Evolutionary conservation across 2,888 invertebrate genomes (phyloP), one percentile per base, ranked within the genome.

Genomic region (Drosophila mercatorum): DNA sequence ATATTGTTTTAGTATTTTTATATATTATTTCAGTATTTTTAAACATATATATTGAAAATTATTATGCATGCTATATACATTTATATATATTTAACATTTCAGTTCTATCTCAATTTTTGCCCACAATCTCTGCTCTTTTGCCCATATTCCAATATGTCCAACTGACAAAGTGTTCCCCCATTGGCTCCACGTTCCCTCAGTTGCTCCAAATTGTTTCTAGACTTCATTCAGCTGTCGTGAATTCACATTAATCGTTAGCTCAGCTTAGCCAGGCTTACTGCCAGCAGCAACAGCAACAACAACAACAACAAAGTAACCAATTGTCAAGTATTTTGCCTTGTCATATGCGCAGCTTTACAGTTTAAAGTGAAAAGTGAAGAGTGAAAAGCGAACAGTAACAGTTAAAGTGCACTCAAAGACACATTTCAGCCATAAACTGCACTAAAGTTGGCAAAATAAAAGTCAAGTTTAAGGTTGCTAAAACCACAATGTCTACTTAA

Each of bases 221-320:
- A 38, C 58, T 40, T 49, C 57, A 44, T 38, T 38, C 51, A 51
- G 52, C 26, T 53, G 34, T 52, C 63, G 46, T 11, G 36, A 14
- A 22, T 14, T n/a, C 41, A n/a, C 65, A 44, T 72, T 51, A 72
- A 53, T 43, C 51, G 34, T 51, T 51, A 22, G 36, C 36, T 34
- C 5, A 36, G 51, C 51, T 51, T 51, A 12, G 52, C 22, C 52
- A 0, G 61, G 59, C 51, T 68, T 51, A 46, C 10, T 28, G 38
- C 11, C 10, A 11, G 2, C 75, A 38, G 17, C 59, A 56, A 57
- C 59, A 17, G 47, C 31, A 34, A 7, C 31, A 31, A 10, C 10
- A 11, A 1, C 69, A 38, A 26, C 59, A 56, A 62, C 59, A 17
- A 57, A 60, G 72, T 66, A 56, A 41, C n/a, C 58, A 41, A 40